These are phyloP conservation scores for Labroides dimidiatus DNA, from an alignment of 2,797 vertebrate species.

Conservation along the genomic window DNA sequence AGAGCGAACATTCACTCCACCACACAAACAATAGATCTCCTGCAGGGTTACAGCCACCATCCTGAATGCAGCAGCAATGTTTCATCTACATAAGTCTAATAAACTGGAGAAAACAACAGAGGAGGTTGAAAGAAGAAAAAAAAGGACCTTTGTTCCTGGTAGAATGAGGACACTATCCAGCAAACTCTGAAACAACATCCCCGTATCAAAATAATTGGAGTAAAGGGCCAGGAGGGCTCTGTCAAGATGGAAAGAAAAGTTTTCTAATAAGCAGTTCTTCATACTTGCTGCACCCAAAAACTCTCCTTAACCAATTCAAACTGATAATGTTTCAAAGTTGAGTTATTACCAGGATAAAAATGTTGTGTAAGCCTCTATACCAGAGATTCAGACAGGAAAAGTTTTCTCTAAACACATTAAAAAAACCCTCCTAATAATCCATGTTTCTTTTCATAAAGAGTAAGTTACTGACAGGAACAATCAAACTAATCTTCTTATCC, in stretches of 20 bases:
- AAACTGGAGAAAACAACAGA: slow-evolving; percentile 24
- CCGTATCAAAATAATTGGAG: slow-evolving; percentile 38
- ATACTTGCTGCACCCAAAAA: background rate
- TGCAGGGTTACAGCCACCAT: slow-evolving; percentile 53
- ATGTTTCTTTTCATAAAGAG: too few relatives aligned
- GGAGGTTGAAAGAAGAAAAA: background rate
- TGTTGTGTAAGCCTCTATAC: background rate
- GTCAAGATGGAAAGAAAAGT: slow-evolving; percentile 3
- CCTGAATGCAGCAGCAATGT: slow-evolving; percentile 28
- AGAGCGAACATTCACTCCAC: slow-evolving; percentile 1
- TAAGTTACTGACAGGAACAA: too few relatives aligned
- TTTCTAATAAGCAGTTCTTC: slow-evolving; percentile 23
- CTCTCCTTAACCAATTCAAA: background rate
- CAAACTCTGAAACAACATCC: slow-evolving; percentile 7
- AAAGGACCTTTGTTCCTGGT: background rate
- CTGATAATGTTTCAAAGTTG: slow-evolving; percentile 4
- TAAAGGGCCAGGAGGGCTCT: background rate
- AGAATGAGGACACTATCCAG: slow-evolving; percentile 19
- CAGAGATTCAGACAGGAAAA: background rate
- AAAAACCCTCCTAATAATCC: too few relatives aligned
- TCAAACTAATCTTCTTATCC: too few relatives aligned
- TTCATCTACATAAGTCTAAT: slow-evolving; percentile 37
- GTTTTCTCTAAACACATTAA: too few relatives aligned
- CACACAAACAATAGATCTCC: slow-evolving; percentile 2
- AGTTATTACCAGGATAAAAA: background rate